Evolutionary conservation across 2,888 invertebrate species (phyloP).

Genomic region (Ceramica pisi): DNA sequence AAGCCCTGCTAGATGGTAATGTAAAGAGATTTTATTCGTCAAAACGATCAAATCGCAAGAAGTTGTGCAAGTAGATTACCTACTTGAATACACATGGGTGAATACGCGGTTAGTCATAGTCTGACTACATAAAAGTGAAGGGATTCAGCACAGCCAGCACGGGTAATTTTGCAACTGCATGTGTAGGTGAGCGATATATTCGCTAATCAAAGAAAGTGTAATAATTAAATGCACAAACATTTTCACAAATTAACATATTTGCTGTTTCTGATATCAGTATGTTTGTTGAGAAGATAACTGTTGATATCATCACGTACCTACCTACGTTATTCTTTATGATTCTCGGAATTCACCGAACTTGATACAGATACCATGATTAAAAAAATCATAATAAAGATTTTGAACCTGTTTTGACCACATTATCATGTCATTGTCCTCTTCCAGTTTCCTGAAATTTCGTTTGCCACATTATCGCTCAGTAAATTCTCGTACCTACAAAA

Average conservation of each 20-base stretch:
- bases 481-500: neutral
- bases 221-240: conserved; percentile 31
- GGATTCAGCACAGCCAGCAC: conserved; percentile 57
- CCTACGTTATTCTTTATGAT: conserved; percentile 52
- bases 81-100: conserved; percentile 55
- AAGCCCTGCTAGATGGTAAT: no score
- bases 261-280: conserved; percentile 65
- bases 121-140: conserved; percentile 69
- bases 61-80: conserved; percentile 57
- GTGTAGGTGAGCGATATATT: conserved; percentile 49
- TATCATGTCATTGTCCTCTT: neutral
- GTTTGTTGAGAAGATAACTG: conserved; percentile 61
- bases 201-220: conserved; percentile 48
- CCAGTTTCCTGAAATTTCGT: neutral
- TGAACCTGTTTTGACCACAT: neutral
- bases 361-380: conserved; percentile 20
- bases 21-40: conserved; percentile 32
- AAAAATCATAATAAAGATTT: conserved; percentile 2
- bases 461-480: neutral
- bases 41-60: conserved; percentile 49
- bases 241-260: conserved; percentile 61
- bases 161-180: conserved; percentile 56
- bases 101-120: conserved; percentile 63
- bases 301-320: conserved; percentile 60
- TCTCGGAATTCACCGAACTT: conserved; percentile 33